Evolutionary conservation across 2,113 vertebrate genomes (phyloP), one percentile per base, ranked within the genome.

Genomic region (Elaphurus davidianus): DNA sequence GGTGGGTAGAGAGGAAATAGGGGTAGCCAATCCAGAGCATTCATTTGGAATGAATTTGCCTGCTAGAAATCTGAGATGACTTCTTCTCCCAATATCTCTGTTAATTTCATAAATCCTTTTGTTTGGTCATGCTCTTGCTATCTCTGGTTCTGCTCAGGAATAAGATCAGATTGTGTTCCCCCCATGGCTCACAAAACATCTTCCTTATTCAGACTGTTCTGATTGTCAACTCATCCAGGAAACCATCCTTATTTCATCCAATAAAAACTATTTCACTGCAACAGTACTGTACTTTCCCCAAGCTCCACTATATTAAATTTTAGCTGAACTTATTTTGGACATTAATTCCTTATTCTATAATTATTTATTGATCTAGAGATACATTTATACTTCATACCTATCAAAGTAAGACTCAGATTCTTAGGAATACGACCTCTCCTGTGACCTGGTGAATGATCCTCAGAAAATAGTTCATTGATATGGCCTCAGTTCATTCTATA

Each of bases 91-190:
- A 87, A 10, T 55, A 95, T 87, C 54, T 89, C 47, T 78, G 40
- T 19, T 93, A 59, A 93, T 89, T 94, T 96, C 60, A 90, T 71
- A 96, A 79, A 92, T 95, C 10, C 25, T 81, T 96, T 93, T n/a
- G 21, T 76, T 89, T 86, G 59, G 21, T 94, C 21, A 78, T 92
- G 84, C 60, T 96, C 40, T 47, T 96, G n/a, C 40, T 96, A 95
- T 7, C 17, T 89, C 47, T 90, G 36, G 43, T 91, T 97, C 50
- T 92, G 52, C 13, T 54, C 97, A 96, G 50, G 97, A 97, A 95
- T 4, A 90, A 87, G 71, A 94, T 15, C 57, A 95, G 30, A 94
- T 54, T 93, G 7, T 64, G 81, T 94, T 79, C 28, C 11, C 33
- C 21, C 3, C 4, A 28, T 79, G 16, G 16, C 7, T 76, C 87